Evolutionary conservation across 92 coral and sea anemone genomes (phyloP).

Genomic region (Epizoanthus stellaris): DNA sequence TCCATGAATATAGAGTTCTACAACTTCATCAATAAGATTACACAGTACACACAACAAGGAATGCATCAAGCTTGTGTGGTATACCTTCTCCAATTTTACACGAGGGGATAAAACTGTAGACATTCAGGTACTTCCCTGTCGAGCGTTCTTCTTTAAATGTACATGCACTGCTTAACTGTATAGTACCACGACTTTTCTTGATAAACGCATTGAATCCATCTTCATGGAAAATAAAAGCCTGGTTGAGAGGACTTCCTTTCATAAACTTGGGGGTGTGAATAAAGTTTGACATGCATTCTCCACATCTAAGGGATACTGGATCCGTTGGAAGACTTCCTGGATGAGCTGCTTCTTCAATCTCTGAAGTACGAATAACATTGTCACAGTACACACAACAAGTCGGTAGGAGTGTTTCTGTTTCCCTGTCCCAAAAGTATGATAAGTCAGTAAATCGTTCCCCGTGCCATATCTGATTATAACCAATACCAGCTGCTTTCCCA

Average conservation of each 20-base stretch:
- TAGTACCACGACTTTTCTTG: conserved; percentile 46
- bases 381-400: too few species aligned
- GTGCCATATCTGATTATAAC: too few species aligned
- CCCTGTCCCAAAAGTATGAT: too few species aligned
- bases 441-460: too few species aligned
- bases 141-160: background rate
- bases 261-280: conserved; percentile 2
- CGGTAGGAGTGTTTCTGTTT: too few species aligned
- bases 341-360: conserved; percentile 3
- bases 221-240: conserved; percentile 52
- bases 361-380: background rate
- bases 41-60: too few species aligned
- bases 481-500: too few species aligned
- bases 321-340: background rate
- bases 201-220: conserved; percentile 53
- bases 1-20: conserved; percentile 28
- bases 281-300: conserved; percentile 32
- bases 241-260: conserved; percentile 50
- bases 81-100: conserved; percentile 57
- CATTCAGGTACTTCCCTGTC: conserved; percentile 21
- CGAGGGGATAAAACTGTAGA: conserved; percentile 51
- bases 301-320: conserved; percentile 4
- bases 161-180: background rate
- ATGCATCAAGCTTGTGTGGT: conserved; percentile 60
- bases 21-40: conserved; percentile 57